Evolutionary conservation across 2,113 vertebrate species (phyloP).

Genomic region (Tragelaphus scriptus): DNA sequence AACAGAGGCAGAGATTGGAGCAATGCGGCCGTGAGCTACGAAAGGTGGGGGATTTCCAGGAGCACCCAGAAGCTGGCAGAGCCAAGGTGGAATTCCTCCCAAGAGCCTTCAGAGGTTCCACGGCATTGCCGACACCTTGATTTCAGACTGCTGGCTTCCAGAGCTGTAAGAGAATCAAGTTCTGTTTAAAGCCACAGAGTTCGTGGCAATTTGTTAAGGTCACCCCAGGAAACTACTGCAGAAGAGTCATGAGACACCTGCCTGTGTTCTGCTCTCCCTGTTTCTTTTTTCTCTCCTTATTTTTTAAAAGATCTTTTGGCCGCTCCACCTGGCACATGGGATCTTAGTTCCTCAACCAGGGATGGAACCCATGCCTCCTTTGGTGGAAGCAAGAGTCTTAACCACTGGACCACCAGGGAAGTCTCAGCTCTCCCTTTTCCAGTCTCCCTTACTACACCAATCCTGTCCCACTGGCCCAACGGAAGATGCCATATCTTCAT

Average conservation of each 20-base stretch:
- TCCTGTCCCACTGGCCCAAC: background rate
- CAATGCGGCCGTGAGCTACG: background rate
- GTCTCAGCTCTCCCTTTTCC: background rate
- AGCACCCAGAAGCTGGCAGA: background rate
- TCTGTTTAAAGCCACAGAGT: rapidly evolving
- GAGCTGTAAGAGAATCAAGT: background rate
- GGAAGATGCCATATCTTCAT: background rate
- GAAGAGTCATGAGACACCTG: background rate
- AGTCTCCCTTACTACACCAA: too few species aligned
- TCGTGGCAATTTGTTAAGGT: background rate
- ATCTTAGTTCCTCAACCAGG: background rate
- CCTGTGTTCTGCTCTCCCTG: background rate
- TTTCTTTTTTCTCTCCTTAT: background rate
- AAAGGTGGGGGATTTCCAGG: background rate
- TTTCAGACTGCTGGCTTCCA: background rate
- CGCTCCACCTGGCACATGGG: rapidly evolving
- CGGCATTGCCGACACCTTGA: background rate
- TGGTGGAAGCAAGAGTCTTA: background rate
- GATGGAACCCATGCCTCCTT: background rate
- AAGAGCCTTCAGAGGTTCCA: background rate
- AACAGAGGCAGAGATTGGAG: background rate
- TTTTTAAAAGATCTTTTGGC: background rate
- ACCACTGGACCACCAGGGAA: background rate
- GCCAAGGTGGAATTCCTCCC: background rate
- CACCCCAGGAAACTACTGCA: background rate